phyloP scores from a whole-genome alignment of 2,113 vertebrate genomes.

The Peromyscus californicus region DNA sequence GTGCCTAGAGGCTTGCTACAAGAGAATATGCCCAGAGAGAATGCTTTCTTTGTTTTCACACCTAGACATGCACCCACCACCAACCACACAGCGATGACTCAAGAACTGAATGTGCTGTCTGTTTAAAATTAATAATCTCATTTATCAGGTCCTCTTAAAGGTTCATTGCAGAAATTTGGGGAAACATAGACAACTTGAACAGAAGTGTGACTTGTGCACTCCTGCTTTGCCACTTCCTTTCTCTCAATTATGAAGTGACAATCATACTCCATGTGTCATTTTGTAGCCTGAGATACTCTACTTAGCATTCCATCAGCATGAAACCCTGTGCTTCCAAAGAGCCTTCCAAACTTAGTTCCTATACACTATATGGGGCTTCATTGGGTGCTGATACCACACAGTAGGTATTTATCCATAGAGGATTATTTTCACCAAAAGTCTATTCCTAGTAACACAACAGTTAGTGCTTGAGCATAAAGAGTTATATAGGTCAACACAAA shows the following conservation, averaged over 20 bases:
- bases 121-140: background rate
- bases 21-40: background rate
- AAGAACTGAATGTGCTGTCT: background rate
- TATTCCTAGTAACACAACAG: background rate
- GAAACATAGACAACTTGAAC: background rate
- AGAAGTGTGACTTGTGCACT: background rate
- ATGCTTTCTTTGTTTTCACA: background rate
- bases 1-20: background rate
- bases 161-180: background rate
- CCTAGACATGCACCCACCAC: background rate
- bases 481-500: background rate
- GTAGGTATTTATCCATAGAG: background rate
- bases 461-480: background rate
- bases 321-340: background rate
- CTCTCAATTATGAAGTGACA: background rate
- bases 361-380: background rate
- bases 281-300: background rate
- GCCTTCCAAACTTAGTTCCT: background rate
- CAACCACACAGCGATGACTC: background rate
- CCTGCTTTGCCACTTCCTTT: background rate
- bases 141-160: background rate
- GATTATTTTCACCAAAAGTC: background rate
- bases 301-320: background rate
- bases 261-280: background rate
- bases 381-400: background rate